Evolutionary conservation across 2,797 vertebrate genomes (phyloP).

Genomic region (Protonibea diacanthus): DNA sequence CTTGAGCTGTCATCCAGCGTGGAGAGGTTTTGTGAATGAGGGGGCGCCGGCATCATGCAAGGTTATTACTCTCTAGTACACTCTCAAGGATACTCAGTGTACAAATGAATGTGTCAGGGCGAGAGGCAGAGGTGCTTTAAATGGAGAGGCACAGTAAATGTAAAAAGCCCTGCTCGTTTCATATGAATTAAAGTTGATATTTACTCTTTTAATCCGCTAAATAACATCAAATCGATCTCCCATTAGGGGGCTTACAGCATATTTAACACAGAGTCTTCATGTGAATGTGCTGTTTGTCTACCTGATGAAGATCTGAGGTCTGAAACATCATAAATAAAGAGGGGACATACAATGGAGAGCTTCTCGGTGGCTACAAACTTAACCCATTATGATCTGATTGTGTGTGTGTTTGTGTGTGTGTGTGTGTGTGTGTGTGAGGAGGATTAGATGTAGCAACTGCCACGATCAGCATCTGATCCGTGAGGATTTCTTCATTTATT

Average conservation of each 20-base stretch:
- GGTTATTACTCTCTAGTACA: constrained; percentile 39
- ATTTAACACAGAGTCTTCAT: too few species aligned
- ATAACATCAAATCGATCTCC: not conserved
- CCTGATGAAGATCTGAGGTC: not conserved
- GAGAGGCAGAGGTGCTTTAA: constrained; percentile 5
- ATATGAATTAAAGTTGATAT: not conserved
- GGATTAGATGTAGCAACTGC: constrained; percentile 43
- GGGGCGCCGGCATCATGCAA: constrained; percentile 32
- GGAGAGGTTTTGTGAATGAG: constrained; percentile 43
- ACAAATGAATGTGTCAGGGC: constrained; percentile 23
- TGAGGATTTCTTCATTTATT: constrained; percentile 53
- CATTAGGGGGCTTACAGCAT: not conserved
- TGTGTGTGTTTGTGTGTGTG: not conserved
- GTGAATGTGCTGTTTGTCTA: not conserved
- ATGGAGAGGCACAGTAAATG: constrained; percentile 12
- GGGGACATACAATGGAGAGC: not conserved
- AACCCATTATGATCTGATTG: constrained; percentile 31
- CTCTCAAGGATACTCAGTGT: constrained; percentile 44
- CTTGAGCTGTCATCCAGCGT: constrained; percentile 60
- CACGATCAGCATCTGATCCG: constrained; percentile 51
- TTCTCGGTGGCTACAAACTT: constrained; percentile 11
- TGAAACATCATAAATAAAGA: not conserved
- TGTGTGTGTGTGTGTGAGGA: constrained; percentile 5
- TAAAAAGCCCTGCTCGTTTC: not conserved
- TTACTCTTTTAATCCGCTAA: not conserved